Evolutionary conservation across 2,797 vertebrate genomes (phyloP), one percentile per base, ranked within the genome.

Genomic region (Erpetoichthys calabaricus): DNA sequence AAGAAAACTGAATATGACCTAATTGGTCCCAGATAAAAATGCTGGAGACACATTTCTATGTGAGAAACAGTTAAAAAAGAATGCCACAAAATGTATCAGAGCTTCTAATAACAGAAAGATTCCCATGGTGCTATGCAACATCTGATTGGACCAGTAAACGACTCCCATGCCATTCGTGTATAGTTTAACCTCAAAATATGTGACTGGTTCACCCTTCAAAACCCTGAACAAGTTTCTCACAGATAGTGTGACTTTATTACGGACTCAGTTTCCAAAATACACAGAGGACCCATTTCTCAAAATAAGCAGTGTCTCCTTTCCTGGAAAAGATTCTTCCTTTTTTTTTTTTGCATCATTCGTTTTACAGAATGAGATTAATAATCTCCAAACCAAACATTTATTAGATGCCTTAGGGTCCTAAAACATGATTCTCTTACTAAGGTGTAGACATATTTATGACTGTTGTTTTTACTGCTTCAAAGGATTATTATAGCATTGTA

Each of bases 131-230:
- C 10, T 6, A 52, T 3, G 51, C 9, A 54, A 42, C n/a, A 4
- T 54, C 6, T 42, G 44, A 54, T 53, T 53, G 53, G 9, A 42
- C 3, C 53, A 54, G 41, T 41, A 25, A 10, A 5, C 10, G 42
- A 5, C 41, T 54, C 6, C 41, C 53, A n/a, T 54, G 5, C 53
- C 4, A n/a, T n/a, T n/a, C n/a, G n/a, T n/a, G n/a, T n/a, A n/a
- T n/a, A n/a, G n/a, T n/a, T n/a, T n/a, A n/a, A 42, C 10, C 53
- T 41, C 53, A 54, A 42, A 54, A 42, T 42, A 54, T 54, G n/a
- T 54, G 53, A 42, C 53, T 42, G 5, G 8, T 54, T 54, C 53
- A 54, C 5, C 53, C 53, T 42, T 7, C 4, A 41, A 10, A 42
- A 41, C 53, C 7, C 1, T 5, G 47, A 7, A 7, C 53, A 54